Base-by-base conservation (phyloP, 2,113 vertebrate species). In the Lycaon pictus region DNA sequence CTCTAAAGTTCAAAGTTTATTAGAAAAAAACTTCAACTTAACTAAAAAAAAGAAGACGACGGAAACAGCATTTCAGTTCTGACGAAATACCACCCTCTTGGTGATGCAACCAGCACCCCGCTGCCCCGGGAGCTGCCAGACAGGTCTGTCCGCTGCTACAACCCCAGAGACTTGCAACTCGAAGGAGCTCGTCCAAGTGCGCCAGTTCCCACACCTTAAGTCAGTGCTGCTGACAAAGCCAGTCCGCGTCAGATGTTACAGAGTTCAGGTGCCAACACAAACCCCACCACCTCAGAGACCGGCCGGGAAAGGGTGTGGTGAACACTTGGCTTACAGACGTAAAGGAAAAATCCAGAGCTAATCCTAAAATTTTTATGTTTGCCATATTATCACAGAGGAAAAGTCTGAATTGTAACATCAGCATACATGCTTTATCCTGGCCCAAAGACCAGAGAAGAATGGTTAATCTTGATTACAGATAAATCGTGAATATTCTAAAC, bases 261-360 rank as follows among this genome's bases (percentile, higher is more conserved):
- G 1, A 0, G 48, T 17, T 48, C 48, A 1, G 27, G 27, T 2
- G 27, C 27, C 51, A 1, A 32, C 48, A 11, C 2, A 2, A 29
- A 16, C 76, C 48, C 20, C 4, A 37, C 69, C 15, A 1, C 1
- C 2, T 60, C 37, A 62, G 53, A 11, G 35, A 65, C 8, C 4
- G 0, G 37, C 29, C 15, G 3, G 60, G 55, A 71, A 65, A 37
- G 1, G 29, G 5, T 32, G 80, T 16, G 43, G 4, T 35, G 80
- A 65, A 58, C 12, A 9, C 29, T 23, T 1, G 27, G 2, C 5
- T 23, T 16, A 63, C 25, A 17, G 13, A 35, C 20, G 11, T 0
- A 51, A 5, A 23, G 27, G 51, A 3, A 43, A 71, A 71, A 74
- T 48, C 62, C 95, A 16, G 51, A 32, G 15, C 43, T 56, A 22